phyloP scores from a whole-genome alignment of 2,113 vertebrate species.

The Nesoenas mayeri region DNA sequence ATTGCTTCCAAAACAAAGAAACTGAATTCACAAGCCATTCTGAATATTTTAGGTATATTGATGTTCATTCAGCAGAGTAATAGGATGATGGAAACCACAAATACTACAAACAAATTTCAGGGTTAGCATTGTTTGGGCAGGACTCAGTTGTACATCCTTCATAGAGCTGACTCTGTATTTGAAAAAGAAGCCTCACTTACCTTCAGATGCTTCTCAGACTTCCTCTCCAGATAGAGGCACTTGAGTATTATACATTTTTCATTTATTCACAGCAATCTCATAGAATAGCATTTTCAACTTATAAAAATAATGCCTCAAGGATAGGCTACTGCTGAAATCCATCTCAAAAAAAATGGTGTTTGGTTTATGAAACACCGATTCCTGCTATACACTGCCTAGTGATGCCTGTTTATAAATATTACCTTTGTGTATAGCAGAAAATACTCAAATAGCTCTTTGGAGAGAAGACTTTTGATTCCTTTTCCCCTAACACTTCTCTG shows the following conservation, averaged over 20 bases:
- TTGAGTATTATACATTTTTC: slow-evolving; percentile 29
- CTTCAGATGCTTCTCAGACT: slow-evolving; percentile 48
- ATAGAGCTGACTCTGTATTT: background rate
- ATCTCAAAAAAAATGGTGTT: background rate
- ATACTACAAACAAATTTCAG: background rate
- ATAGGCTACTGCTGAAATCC: background rate
- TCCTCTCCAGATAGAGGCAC: slow-evolving; percentile 61
- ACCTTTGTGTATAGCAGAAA: background rate
- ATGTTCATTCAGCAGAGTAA: slow-evolving; percentile 16
- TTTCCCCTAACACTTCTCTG: background rate
- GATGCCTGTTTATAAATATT: background rate
- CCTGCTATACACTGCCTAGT: background rate
- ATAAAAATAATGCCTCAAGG: background rate
- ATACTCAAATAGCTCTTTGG: slow-evolving; percentile 59
- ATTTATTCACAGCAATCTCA: background rate
- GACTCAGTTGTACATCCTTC: background rate
- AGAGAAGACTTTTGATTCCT: slow-evolving; percentile 55
- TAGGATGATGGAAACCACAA: slow-evolving; percentile 15
- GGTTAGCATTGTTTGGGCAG: background rate
- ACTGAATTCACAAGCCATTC: slow-evolving; percentile 21
- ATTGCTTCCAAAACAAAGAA: slow-evolving; percentile 9
- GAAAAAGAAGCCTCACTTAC: slow-evolving; percentile 49
- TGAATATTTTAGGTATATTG: background rate
- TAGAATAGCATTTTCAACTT: background rate
- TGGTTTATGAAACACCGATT: background rate